Evolutionary conservation across 1,140 invertebrate species (phyloP).

Genomic region (Pseudachorutes palmiensis): DNA sequence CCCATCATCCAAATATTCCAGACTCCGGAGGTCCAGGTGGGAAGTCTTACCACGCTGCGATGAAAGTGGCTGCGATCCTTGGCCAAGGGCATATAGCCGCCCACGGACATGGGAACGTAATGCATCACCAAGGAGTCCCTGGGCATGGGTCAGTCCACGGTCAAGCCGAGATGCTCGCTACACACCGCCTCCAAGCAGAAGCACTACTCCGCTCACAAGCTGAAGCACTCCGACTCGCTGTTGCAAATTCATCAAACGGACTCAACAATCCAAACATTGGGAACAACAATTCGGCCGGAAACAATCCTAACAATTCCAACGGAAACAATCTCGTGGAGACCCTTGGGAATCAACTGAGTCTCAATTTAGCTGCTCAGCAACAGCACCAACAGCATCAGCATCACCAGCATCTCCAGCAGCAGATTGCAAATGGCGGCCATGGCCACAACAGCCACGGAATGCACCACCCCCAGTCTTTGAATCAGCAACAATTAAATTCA

Average conservation of each 20-base stretch:
- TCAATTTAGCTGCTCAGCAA: slow-evolving; percentile 17
- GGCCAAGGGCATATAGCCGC: slow-evolving; percentile 25
- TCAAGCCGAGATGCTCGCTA: slow-evolving; percentile 52
- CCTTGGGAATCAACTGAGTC: slow-evolving; percentile 23
- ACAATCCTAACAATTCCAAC: slow-evolving; percentile 14
- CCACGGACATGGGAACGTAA: slow-evolving; percentile 23
- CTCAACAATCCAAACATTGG: slow-evolving; percentile 12
- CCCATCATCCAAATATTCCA: slow-evolving; percentile 1
- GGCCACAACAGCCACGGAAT: slow-evolving; percentile 22
- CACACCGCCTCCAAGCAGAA: slow-evolving; percentile 63
- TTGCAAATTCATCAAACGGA: slow-evolving; percentile 27
- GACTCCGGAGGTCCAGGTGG: neutral
- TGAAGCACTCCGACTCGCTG: slow-evolving; percentile 66
- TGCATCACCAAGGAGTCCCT: slow-evolving; percentile 31
- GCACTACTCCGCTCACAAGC: slow-evolving; percentile 71
- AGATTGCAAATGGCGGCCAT: slow-evolving; percentile 25
- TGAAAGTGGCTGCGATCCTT: slow-evolving; percentile 35
- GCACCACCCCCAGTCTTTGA: slow-evolving; percentile 25
- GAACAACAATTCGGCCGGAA: slow-evolving; percentile 23
- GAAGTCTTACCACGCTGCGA: slow-evolving; percentile 16
- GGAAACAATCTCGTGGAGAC: slow-evolving; percentile 15
- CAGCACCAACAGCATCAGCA: slow-evolving; percentile 21
- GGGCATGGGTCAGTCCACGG: slow-evolving; percentile 44
- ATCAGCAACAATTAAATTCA: slow-evolving; percentile 35
- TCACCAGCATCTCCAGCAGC: slow-evolving; percentile 23